Evolutionary conservation across 2,797 vertebrate genomes (phyloP), one percentile per base, ranked within the genome.

Genomic region (Lutjanus argentimaculatus): DNA sequence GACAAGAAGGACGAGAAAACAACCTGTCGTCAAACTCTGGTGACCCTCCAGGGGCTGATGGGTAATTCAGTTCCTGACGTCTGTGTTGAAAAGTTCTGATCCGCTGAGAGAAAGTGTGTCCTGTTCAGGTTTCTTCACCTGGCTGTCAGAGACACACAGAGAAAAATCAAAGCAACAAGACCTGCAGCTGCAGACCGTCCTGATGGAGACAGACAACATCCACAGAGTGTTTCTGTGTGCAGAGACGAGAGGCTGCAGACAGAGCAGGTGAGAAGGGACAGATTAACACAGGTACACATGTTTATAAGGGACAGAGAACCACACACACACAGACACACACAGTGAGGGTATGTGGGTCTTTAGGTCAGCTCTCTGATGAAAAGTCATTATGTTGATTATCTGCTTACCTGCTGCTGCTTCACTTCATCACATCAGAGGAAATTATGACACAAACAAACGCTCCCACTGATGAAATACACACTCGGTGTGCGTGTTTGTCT

Each of bases 351-450:
- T 76, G 56, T 82, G 57, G 80, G 79, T 80, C 85, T 89, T 75
- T 82, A 48, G 83, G 82, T 88, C 86, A 72, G 56, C 8, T n/a
- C 70, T 46, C 67, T 71, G 52, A 83, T 72, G 19, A 40, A 67
- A 65, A 85, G 67, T 83, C 86, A 83, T 89, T 80, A 87, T 0
- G 1, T 14, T 85, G 83, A 92, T 90, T 79, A 84, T 75, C 61
- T 56, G 80, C 56, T 83, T 79, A 84, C 63, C 85, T 82, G 69
- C 74, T 43, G 84, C 59, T 42, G 67, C 49, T 66, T 43, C 30
- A 16, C 42, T 72, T 67, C 51, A 55, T 67, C 71, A 46, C 62
- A 55, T 76, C 75, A 67, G 21, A 56, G 53, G 30, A 63, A 45
- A 69, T 52, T 8, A 62, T 19, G 49, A 81, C 40, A 53, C 7